Evolutionary conservation across 2,113 vertebrate species (phyloP).

Genomic region (Callipepla squamata): DNA sequence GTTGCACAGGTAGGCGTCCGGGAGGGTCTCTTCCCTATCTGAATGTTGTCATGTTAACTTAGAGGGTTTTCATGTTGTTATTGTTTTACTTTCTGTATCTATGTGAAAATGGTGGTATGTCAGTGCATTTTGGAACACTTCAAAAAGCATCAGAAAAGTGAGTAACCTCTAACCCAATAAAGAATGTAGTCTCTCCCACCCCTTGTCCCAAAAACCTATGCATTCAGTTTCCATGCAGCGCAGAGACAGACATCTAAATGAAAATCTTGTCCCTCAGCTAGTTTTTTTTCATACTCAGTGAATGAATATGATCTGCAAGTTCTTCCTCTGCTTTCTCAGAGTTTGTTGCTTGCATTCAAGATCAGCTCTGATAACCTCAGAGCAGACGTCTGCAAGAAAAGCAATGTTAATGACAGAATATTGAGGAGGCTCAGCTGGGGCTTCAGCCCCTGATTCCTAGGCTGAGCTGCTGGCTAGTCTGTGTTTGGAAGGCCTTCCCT

Average conservation of each 20-base stretch:
- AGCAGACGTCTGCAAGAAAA: not conserved
- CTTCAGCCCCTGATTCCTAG: not conserved
- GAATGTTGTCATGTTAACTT: not conserved
- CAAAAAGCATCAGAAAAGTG: not conserved
- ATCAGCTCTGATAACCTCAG: not conserved
- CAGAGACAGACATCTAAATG: conserved; percentile 62
- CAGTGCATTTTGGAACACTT: not conserved
- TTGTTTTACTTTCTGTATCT: not conserved
- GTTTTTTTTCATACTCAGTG: conserved; percentile 26
- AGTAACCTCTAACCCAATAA: not conserved
- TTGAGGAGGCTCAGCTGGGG: not conserved
- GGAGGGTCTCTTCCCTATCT: not conserved
- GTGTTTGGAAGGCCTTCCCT: not conserved
- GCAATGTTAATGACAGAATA: not conserved
- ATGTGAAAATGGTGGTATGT: not conserved
- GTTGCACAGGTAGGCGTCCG: no score
- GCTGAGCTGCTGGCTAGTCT: not conserved
- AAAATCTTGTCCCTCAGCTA: conserved; percentile 51
- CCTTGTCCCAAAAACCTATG: rapidly evolving
- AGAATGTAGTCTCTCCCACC: not conserved
- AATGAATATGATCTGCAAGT: not conserved
- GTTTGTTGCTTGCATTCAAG: not conserved
- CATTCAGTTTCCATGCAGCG: not conserved
- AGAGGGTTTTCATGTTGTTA: not conserved
- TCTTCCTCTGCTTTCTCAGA: not conserved